phyloP scores from a whole-genome alignment of 2,113 vertebrate species.

The Apus apus region DNA sequence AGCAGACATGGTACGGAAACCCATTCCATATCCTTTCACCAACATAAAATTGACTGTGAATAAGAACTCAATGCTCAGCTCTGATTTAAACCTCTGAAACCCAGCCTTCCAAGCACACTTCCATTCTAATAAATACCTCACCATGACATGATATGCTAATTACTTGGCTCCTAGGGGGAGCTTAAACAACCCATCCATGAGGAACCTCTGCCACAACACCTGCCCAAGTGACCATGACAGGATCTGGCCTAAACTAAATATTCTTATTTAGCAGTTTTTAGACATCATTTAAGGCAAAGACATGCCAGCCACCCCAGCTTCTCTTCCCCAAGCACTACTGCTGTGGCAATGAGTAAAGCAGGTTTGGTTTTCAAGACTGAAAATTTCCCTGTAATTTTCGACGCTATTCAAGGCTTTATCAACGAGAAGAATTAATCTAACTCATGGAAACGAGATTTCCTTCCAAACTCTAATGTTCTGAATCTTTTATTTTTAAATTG shows the following conservation, averaged over 20 bases:
- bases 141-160: constrained; percentile 52
- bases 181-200: not conserved
- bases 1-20: constrained; percentile 14
- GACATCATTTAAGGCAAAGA: not conserved
- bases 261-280: not conserved
- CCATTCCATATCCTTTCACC: constrained; percentile 67
- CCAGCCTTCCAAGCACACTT: constrained; percentile 44
- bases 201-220: not conserved
- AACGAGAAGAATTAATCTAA: constrained; percentile 35
- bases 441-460: not conserved
- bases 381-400: not conserved
- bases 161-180: not conserved
- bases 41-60: constrained; percentile 67
- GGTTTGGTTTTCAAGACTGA: not conserved
- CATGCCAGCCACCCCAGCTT: not conserved
- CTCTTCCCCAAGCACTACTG: not conserved
- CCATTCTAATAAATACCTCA: constrained; percentile 64
- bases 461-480: constrained; percentile 17
- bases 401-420: not conserved
- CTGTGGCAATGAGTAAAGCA: not conserved
- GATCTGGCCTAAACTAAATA: not conserved
- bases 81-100: constrained; percentile 68
- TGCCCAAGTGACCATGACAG: not conserved
- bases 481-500: constrained; percentile 58
- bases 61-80: constrained; percentile 40